Percentiles rank a stretch among this genome's conserved stretches.
Evolutionary conservation across 2,797 vertebrate species (phyloP).

Genomic region (Hippoglossus hippoglossus): DNA sequence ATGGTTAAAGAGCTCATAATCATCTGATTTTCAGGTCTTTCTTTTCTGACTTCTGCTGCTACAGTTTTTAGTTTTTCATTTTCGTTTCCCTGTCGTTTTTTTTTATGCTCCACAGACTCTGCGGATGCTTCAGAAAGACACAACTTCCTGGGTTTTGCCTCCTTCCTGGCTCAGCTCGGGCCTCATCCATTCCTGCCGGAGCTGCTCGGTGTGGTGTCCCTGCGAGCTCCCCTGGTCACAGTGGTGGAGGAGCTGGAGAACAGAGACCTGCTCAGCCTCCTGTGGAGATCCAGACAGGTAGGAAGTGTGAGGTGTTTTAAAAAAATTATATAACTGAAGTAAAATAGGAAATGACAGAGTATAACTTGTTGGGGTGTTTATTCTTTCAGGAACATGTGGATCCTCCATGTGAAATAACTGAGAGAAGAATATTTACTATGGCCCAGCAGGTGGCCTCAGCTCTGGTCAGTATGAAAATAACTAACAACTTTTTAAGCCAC

Average conservation of each 20-base stretch:
- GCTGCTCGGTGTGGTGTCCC: constrained; percentile 90
- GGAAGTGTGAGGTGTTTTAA: not conserved
- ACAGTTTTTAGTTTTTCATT: not conserved
- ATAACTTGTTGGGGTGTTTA: not conserved
- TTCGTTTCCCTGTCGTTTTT: not conserved
- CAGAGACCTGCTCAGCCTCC: constrained; percentile 89
- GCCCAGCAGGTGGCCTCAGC: constrained; percentile 90
- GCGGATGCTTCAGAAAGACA: constrained; percentile 83
- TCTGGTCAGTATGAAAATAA: constrained; percentile 85
- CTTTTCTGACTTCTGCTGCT: not conserved
- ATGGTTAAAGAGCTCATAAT: not conserved
- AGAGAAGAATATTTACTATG: constrained; percentile 89
- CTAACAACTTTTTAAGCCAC: not conserved
- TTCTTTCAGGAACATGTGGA: constrained; percentile 82
- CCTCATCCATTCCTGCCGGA: constrained; percentile 89
- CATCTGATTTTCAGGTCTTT: not conserved
- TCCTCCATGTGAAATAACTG: constrained; percentile 89
- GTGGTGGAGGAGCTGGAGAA: constrained; percentile 90
- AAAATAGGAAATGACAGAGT: not conserved
- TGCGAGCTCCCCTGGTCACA: constrained; percentile 88
- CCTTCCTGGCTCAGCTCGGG: constrained; percentile 90
- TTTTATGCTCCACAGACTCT: constrained; percentile 71
- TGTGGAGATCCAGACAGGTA: constrained; percentile 90
- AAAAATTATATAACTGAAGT: not conserved
- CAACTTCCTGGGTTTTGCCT: constrained; percentile 89